Conservation (phyloP, 2,888 invertebrate species). For the Pterostichus madidus region DNA sequence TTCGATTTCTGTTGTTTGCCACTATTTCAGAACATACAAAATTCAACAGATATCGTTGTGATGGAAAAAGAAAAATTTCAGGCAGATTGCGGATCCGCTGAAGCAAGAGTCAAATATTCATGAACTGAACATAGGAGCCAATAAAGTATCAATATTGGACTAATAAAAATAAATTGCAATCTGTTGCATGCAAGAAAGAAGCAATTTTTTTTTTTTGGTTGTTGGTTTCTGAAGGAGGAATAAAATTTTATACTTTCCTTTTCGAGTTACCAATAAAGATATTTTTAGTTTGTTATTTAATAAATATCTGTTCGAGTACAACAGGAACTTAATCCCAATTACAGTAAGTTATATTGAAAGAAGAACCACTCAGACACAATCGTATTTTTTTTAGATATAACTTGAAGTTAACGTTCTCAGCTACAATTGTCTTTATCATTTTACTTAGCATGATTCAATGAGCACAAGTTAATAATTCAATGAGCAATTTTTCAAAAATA, state of each 20-base stretch:
- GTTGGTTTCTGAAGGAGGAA: not conserved
- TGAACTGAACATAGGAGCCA: not conserved
- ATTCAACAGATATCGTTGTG: not conserved
- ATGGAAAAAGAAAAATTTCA: conserved; percentile 6
- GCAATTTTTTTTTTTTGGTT: not conserved
- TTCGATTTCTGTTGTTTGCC: not conserved
- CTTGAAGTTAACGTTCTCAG: too few relatives aligned
- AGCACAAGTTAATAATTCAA: too few relatives aligned
- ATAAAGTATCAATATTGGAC: not conserved
- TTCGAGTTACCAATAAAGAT: too few relatives aligned
- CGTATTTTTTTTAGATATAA: too few relatives aligned
- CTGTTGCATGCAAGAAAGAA: conserved; percentile 5
- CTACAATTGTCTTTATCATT: too few relatives aligned
- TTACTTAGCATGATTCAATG: too few relatives aligned
- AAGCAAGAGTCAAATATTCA: not conserved
- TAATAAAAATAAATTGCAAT: conserved; percentile 38
- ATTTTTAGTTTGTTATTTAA: too few relatives aligned
- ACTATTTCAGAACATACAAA: not conserved
- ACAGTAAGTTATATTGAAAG: too few relatives aligned
- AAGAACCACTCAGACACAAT: too few relatives aligned
- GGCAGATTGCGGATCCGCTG: not conserved
- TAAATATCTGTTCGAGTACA: too few relatives aligned
- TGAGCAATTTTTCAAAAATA: too few relatives aligned
- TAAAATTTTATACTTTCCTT: conserved; percentile 15
- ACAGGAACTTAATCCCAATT: too few relatives aligned